Evolutionary conservation across 2,797 vertebrate species (phyloP).

Genomic region (Limosa lapponica): DNA sequence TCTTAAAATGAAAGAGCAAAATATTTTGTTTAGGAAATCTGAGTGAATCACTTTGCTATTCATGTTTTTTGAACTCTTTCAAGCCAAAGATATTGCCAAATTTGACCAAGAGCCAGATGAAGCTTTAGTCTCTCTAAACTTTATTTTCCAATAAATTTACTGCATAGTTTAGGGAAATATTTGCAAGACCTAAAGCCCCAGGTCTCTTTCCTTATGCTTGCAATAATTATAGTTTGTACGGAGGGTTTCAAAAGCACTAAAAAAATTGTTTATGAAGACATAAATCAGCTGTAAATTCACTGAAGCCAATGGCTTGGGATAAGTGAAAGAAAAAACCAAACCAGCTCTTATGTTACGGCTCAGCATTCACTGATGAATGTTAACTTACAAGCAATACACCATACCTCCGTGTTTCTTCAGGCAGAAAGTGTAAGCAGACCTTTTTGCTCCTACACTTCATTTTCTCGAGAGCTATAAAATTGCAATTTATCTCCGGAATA

Average conservation of each 20-base stretch:
- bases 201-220: neutral
- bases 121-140: neutral
- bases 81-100: neutral
- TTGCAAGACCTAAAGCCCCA: neutral
- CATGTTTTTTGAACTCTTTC: neutral
- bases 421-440: neutral
- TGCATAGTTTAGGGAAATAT: neutral
- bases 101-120: neutral
- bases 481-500: constrained; percentile 2
- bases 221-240: neutral
- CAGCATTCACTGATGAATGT: neutral
- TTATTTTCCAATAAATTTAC: neutral
- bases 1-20: neutral
- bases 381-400: neutral
- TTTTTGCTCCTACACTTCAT: neutral
- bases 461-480: neutral
- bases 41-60: neutral
- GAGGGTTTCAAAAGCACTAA: neutral
- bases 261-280: neutral
- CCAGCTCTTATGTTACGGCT: neutral
- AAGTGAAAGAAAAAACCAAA: neutral
- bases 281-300: neutral
- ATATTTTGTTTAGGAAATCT: neutral
- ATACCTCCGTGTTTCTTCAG: neutral
- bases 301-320: neutral